These are phyloP conservation scores for Teleopsis dalmanni DNA, from an alignment of 1,140 invertebrate species.

Conservation along the genomic window DNA sequence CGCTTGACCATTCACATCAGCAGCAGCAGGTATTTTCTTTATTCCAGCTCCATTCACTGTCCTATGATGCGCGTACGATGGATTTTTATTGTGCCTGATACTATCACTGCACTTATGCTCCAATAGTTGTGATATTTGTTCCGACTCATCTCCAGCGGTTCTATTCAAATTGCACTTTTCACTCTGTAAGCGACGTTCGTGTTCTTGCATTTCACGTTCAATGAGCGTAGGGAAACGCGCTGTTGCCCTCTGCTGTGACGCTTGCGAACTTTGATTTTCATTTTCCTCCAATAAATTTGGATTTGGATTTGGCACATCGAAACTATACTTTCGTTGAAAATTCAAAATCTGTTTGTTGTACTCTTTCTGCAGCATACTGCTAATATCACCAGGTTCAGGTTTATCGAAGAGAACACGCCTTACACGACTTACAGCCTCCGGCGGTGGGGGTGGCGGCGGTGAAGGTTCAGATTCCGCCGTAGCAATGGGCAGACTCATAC, in stretches of 20 bases:
- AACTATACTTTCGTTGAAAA: not conserved
- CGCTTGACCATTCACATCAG: too few relatives aligned
- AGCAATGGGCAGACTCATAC: not conserved
- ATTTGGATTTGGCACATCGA: not conserved
- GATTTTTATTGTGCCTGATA: too few relatives aligned
- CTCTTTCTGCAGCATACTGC: constrained; percentile 1
- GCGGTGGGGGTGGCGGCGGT: not conserved
- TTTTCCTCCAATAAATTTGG: not conserved
- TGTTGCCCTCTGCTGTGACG: too few relatives aligned
- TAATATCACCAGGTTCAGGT: not conserved
- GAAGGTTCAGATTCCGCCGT: not conserved
- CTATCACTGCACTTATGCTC: too few relatives aligned
- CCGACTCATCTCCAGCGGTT: not conserved
- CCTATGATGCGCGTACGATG: too few relatives aligned
- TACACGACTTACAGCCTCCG: not conserved
- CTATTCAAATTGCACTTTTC: not conserved
- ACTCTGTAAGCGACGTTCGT: not conserved
- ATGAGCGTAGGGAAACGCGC: not conserved
- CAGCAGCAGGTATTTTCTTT: too few relatives aligned
- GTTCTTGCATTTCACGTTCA: not conserved
- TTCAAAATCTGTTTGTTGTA: not conserved
- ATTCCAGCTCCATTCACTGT: too few relatives aligned
- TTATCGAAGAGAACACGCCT: constrained; percentile 4
- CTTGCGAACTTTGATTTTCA: not conserved
- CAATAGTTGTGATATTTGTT: too few relatives aligned